Evolutionary conservation across 2,888 invertebrate genomes (phyloP), one percentile per base, ranked within the genome.

Genomic region (Myathropa florea): DNA sequence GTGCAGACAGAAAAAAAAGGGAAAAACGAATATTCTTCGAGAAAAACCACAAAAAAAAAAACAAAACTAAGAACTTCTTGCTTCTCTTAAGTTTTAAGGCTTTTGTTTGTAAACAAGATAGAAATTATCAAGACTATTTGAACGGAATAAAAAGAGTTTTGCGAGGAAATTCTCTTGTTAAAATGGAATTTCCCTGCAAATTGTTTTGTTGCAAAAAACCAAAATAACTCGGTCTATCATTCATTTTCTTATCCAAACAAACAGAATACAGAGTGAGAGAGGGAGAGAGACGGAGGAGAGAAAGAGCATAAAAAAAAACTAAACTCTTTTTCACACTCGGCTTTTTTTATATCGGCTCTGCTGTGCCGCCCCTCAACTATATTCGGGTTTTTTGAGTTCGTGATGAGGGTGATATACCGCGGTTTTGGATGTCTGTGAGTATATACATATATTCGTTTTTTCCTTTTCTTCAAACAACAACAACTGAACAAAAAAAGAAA

Each of bases 161-260:
- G 55, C 23, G 24, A 59, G 81, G 84, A 53, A 67, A 46, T 81
- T 81, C 61, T 10, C n/a, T n/a, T n/a, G n/a, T n/a, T 3, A n/a
- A 36, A 28, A 7, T 65, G 75, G 70, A 67, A 77, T 72, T 67
- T 60, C 75, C 64, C 61, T 61, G 24, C 30, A 63, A 65, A 28
- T 14, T 18, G 24, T 70, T 59, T 76, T 46, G 46, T 30, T 79
- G 73, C 79, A 79, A 83, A 83, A 79, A 79, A 85, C 57, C 63
- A 85, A 85, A 85, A 67, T 46, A 68, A 72, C 77, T 82, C 85
- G 85, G 85, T 85, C 85, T 85, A 85, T 85, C 82, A 85, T 77
- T 85, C 63, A 82, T 46, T 46, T 46, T 46, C 46, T 18, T 46
- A 46, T 46, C 46, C 46, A 18, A 46, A 18, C 18, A 18, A 46